A percentile compares a stretch with the other conserved stretches of the same genome.
Conservation (phyloP, 2,113 vertebrate genomes). For the Paramisgurnus dabryanus region DNA sequence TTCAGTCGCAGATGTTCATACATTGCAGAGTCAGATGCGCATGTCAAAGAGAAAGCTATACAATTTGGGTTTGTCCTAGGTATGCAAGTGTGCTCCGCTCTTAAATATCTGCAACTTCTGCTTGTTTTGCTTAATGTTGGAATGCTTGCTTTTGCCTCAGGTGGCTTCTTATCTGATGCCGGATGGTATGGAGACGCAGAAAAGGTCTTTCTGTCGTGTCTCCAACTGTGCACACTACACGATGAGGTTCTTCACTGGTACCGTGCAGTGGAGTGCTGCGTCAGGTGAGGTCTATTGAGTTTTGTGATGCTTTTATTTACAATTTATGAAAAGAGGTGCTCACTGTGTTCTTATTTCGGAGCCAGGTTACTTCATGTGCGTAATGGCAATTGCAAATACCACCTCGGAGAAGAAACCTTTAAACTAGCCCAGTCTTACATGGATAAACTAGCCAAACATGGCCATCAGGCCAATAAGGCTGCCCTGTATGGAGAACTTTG, state of each 20-base stretch:
- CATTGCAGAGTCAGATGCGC: constrained; percentile 92
- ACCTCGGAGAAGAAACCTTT: constrained; percentile 97
- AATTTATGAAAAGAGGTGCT: too few species aligned
- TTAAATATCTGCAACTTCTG: not conserved
- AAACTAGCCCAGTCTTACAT: constrained; percentile 95
- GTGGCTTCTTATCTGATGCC: constrained; percentile 95
- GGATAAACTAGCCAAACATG: constrained; percentile 94
- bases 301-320: not conserved
- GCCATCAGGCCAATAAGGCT: constrained; percentile 96
- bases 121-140: constrained; percentile 14
- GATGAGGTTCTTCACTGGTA: constrained; percentile 96
- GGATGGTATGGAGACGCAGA: constrained; percentile 99
- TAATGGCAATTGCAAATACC: constrained; percentile 97
- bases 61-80: constrained; percentile 97
- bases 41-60: constrained; percentile 97
- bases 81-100: constrained; percentile 59
- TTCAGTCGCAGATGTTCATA: constrained; percentile 97
- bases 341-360: not conserved
- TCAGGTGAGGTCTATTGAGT: constrained; percentile 80
- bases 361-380: constrained; percentile 94
- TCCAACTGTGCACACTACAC: constrained; percentile 93
- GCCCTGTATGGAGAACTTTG: constrained; percentile 96
- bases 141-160: constrained; percentile 65
- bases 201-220: constrained; percentile 96
- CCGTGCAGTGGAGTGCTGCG: constrained; percentile 94